These are phyloP conservation scores for Centruroides sculpturatus DNA, from an alignment of 1,140 invertebrate genomes.

Conservation along the genomic window DNA sequence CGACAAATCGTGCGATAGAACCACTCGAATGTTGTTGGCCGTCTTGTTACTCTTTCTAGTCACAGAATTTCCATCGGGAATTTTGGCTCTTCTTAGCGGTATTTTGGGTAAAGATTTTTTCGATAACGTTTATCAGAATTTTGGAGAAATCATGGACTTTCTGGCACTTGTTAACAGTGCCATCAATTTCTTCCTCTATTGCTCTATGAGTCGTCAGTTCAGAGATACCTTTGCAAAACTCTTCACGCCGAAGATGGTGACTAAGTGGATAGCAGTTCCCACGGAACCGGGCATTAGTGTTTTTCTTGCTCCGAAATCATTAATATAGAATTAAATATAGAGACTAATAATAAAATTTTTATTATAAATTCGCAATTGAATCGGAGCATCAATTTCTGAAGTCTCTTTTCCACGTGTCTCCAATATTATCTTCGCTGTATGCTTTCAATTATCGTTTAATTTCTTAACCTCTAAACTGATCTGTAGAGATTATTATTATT, in stretches of 20 bases:
- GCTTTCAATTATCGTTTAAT: too few relatives aligned
- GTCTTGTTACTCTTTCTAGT: conserved; percentile 45
- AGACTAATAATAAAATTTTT: too few relatives aligned
- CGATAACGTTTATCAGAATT: conserved; percentile 52
- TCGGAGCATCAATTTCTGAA: too few relatives aligned
- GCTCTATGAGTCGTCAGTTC: conserved; percentile 86
- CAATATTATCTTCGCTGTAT: too few relatives aligned
- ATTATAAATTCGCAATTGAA: too few relatives aligned
- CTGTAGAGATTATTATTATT: too few relatives aligned
- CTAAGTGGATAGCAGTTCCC: conserved; percentile 19
- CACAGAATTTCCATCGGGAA: conserved; percentile 55
- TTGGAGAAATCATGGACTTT: conserved; percentile 69
- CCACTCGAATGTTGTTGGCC: conserved; percentile 76
- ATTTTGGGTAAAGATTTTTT: conserved; percentile 56
- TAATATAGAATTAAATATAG: too few relatives aligned
- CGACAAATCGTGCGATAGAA: conserved; percentile 41
- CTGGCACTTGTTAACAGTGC: conserved; percentile 79
- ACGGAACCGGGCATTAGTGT: conserved; percentile 3
- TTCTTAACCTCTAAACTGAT: too few relatives aligned
- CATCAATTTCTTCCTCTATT: conserved; percentile 88
- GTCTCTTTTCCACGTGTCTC: too few relatives aligned
- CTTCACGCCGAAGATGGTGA: conserved; percentile 32
- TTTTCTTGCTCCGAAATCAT: too few relatives aligned
- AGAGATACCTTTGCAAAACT: conserved; percentile 67
- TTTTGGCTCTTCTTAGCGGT: conserved; percentile 58